phyloP scores from a whole-genome alignment of 2,888 invertebrate genomes.

The Emmelina monodactyla region DNA sequence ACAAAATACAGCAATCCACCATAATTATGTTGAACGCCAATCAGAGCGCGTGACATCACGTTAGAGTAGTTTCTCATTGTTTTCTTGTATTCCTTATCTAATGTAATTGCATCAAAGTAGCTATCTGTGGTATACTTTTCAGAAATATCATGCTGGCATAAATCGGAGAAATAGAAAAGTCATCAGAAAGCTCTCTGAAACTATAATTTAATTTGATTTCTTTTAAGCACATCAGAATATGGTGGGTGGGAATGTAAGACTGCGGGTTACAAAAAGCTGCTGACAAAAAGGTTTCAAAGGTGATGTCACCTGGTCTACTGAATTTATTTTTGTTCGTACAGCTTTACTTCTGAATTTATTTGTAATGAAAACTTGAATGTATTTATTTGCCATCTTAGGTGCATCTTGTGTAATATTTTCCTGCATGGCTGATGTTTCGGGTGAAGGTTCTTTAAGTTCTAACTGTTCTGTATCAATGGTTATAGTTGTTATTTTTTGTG shows the following conservation, averaged over 20 bases:
- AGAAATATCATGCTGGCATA: slow-evolving; percentile 5
- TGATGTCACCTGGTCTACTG: slow-evolving; percentile 10
- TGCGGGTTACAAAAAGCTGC: slow-evolving; percentile 4
- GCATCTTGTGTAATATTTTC: no score
- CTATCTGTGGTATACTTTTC: slow-evolving; percentile 1
- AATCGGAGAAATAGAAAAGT: slow-evolving; percentile 7
- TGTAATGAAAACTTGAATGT: slow-evolving; percentile 8
- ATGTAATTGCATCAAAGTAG: slow-evolving; percentile 6
- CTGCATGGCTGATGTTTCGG: no score
- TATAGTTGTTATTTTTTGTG: slow-evolving; percentile 5
- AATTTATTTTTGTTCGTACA: slow-evolving; percentile 7
- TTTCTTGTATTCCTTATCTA: slow-evolving; percentile 12
- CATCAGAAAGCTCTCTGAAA: slow-evolving; percentile 5
- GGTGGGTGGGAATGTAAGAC: slow-evolving; percentile 4
- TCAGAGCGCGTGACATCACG: no score
- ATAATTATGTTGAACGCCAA: no score
- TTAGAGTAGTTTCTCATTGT: no score
- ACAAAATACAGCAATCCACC: no score
- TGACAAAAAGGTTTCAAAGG: slow-evolving; percentile 7
- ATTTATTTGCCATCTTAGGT: no score
- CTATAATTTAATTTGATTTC: slow-evolving; percentile 3
- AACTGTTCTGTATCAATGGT: no score
- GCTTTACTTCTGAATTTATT: slow-evolving; percentile 12
- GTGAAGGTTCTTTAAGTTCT: no score
- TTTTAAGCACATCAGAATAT: slow-evolving; percentile 2